Conservation (phyloP, 2,888 invertebrate genomes). For the Notodonta ziczac region DNA sequence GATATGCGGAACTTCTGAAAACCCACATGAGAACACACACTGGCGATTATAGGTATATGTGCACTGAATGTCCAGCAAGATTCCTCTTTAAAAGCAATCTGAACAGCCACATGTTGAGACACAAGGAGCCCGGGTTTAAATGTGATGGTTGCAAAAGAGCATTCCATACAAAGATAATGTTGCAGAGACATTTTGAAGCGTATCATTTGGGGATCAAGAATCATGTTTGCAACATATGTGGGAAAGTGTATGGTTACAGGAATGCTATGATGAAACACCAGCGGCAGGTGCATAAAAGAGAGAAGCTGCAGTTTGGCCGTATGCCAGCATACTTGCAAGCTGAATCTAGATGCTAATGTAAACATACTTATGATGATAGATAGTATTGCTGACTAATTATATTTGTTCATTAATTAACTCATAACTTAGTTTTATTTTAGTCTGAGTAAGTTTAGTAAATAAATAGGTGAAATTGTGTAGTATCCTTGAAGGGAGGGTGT, state of each 20-base stretch:
- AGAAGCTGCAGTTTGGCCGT: slow-evolving; percentile 52
- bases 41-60: slow-evolving; percentile 63
- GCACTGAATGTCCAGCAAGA: slow-evolving; percentile 63
- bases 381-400: no score
- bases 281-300: slow-evolving; percentile 62
- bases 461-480: no score
- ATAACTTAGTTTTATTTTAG: no score
- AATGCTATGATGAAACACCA: slow-evolving; percentile 71
- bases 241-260: slow-evolving; percentile 67
- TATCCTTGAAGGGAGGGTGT: no score
- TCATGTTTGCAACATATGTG: slow-evolving; percentile 64
- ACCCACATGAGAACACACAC: slow-evolving; percentile 63
- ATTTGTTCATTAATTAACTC: no score
- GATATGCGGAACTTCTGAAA: slow-evolving; percentile 56
- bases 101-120: slow-evolving; percentile 62
- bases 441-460: no score
- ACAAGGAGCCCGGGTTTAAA: slow-evolving; percentile 58
- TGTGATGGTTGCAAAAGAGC: slow-evolving; percentile 62
- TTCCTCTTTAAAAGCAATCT: slow-evolving; percentile 65
- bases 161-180: slow-evolving; percentile 54
- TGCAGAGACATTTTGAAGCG: slow-evolving; percentile 61
- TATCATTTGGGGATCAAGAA: slow-evolving; percentile 65
- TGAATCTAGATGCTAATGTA: slow-evolving; percentile 20
- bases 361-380: no score
- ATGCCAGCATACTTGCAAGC: slow-evolving; percentile 58